Base-by-base conservation (phyloP, 2,888 invertebrate genomes). In the Pandemis corylana region DNA sequence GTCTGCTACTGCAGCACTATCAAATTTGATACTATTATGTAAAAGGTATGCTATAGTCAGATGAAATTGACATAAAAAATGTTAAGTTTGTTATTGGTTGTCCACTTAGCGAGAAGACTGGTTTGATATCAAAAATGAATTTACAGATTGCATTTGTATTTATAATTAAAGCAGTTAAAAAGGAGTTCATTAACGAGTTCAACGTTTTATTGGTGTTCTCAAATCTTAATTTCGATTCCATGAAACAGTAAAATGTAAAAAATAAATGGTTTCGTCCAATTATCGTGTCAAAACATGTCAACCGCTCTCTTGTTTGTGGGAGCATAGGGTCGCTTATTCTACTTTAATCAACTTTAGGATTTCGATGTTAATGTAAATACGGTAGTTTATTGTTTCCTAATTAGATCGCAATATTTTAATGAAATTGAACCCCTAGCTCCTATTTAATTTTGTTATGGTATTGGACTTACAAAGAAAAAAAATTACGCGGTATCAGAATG, bases 101-200 rank as follows among this genome's bases (percentile, higher is more conserved):
- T 64, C 64, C 46, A 42, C 15, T 41, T 42, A 53, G 42, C 53
- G 15, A 51, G 49, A 61, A 36, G 51, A 69, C 70, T 42, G 28
- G 44, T 53, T 64, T 53, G 51, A n/a, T 53, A 63, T 13, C 49
- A 70, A 64, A 44, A 9, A 5, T 13, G 2, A 59, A 13, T 64
- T 42, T 64, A 42, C 44, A 61, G 49, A 68, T 53, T 56, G 68
- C 53, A 44, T 20, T 61, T 68, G 28, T 68, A 28, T 68, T 61
- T 61, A 68, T 68, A 28, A 68, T 42, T n/a, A 59, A 46, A 13
- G n/a, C 12, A 61, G 28, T 46, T 61, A 68, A 59, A 44, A 68
- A 61, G 68, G 61, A 61, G 42, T 28, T 28, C 13, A 59, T 12
- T 61, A 61, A 65, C 49, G 49, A 49, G 49, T 65, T 49, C 20